phyloP scores from a whole-genome alignment of 2,797 vertebrate genomes.

The Lemur catta region DNA sequence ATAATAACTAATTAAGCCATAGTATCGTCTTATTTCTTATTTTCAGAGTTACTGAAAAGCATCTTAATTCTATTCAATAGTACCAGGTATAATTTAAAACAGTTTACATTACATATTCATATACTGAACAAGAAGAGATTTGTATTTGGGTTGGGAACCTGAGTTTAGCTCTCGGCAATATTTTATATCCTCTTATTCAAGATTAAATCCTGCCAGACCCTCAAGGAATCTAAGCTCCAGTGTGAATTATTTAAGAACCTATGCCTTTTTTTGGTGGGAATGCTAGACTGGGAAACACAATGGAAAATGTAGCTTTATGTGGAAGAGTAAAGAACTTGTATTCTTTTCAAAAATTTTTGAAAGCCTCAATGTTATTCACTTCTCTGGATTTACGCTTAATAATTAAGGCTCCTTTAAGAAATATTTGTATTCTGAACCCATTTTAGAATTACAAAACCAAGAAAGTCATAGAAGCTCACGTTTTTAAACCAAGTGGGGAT shows the following conservation, averaged over 20 bases:
- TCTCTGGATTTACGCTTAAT: constrained; percentile 29
- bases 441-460: not conserved
- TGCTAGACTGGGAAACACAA: not conserved
- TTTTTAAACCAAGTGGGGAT: not conserved
- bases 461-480: not conserved
- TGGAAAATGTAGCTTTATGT: constrained; percentile 36
- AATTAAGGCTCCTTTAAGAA: constrained; percentile 41
- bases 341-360: not conserved
- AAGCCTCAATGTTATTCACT: not conserved
- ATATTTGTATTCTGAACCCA: constrained; percentile 8
- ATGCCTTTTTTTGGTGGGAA: not conserved
- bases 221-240: constrained; percentile 52
- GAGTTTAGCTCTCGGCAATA: constrained; percentile 39
- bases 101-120: constrained; percentile 40
- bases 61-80: constrained; percentile 25
- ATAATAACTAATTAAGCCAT: not conserved
- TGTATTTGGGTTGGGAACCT: constrained; percentile 52
- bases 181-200: constrained; percentile 59
- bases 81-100: constrained; percentile 38
- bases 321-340: not conserved
- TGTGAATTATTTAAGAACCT: constrained; percentile 56
- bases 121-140: constrained; percentile 53
- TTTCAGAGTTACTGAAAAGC: constrained; percentile 11
- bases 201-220: constrained; percentile 50
- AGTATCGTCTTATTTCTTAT: not conserved